These are phyloP conservation scores for Sceliomorpha sp. DNA, from an alignment of 2,888 invertebrate species.

Conservation along the genomic window DNA sequence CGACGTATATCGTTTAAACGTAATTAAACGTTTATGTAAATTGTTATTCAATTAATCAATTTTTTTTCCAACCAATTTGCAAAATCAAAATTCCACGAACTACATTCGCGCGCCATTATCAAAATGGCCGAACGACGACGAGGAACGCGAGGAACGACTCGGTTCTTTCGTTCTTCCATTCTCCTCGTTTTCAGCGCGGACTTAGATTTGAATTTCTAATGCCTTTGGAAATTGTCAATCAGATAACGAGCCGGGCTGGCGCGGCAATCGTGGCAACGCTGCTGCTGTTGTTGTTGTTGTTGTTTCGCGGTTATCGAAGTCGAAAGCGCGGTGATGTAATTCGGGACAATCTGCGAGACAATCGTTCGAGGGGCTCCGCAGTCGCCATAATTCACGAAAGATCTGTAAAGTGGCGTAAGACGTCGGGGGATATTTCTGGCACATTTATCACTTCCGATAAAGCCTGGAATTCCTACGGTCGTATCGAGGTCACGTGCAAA, in stretches of 20 bases:
- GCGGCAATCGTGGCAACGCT: neutral
- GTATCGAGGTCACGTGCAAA: conserved; percentile 1
- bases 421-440: conserved; percentile 1
- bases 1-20: too few relatives aligned
- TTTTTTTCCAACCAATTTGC: too few relatives aligned
- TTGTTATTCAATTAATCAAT: too few relatives aligned
- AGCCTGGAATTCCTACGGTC: neutral
- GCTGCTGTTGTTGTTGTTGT: too few relatives aligned
- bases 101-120: too few relatives aligned
- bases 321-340: conserved; percentile 2
- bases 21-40: too few relatives aligned
- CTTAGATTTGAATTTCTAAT: neutral
- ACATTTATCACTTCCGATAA: conserved; percentile 6
- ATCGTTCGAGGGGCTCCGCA: neutral
- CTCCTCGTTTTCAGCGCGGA: too few relatives aligned
- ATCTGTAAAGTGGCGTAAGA: conserved; percentile 6
- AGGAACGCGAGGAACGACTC: too few relatives aligned
- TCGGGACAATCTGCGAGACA: conserved; percentile 5
- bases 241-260: neutral
- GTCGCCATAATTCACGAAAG: neutral
- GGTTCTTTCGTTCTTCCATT: too few relatives aligned
- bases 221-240: neutral
- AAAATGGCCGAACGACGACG: too few relatives aligned
- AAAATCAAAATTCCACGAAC: too few relatives aligned
- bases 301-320: neutral